Base-by-base conservation (phyloP, 2,888 invertebrate species). In the Apodemia mormo region DNA sequence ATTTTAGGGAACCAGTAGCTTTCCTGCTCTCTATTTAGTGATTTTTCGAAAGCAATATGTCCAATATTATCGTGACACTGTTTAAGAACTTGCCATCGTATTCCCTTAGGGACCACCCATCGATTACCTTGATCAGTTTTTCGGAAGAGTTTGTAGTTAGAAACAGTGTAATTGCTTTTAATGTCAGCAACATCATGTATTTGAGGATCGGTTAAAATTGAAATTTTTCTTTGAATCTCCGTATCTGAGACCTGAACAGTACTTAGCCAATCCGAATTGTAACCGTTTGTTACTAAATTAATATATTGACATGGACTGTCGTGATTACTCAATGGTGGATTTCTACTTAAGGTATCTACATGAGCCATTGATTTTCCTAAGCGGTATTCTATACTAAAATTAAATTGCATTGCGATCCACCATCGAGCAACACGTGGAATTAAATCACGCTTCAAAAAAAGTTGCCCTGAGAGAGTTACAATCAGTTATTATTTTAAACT, bases 351-450 rank as follows among this genome's bases (percentile, higher is more conserved):
- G 14, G 66, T n/a, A 14, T 66, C 66, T 52, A 66, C 66, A 45
- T 66, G 66, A 14, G 52, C 66, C 66, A 66, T 66, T n/a, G 49
- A 52, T n/a, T 37, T 52, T 3, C 66, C 66, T 9, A 45, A 33
- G 30, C 66, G 49, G 33, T 66, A 33, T 8, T 66, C 66, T 30
- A 66, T 33, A 52, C n/a, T 52, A 5, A 66, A 66, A 6, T 66
- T 52, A 49, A 52, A 66, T 14, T 66, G 66, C 10, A 66, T 49
- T 14, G 49, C 43, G 10, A 66, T 56, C 74, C 75, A 77, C 77
- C 76, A 77, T 0, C 77, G 68, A 5, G 77, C 76, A 33, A 78
- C 67, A 9, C 77, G 70, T 1, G 76, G 76, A 0, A 78, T 68
- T 2, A 78, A 14, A 56, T 75, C 76, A 0, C 71, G 67, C 67